These are phyloP conservation scores for Pseudococcus viburni DNA, from an alignment of 2,888 invertebrate genomes.

Conservation along the genomic window DNA sequence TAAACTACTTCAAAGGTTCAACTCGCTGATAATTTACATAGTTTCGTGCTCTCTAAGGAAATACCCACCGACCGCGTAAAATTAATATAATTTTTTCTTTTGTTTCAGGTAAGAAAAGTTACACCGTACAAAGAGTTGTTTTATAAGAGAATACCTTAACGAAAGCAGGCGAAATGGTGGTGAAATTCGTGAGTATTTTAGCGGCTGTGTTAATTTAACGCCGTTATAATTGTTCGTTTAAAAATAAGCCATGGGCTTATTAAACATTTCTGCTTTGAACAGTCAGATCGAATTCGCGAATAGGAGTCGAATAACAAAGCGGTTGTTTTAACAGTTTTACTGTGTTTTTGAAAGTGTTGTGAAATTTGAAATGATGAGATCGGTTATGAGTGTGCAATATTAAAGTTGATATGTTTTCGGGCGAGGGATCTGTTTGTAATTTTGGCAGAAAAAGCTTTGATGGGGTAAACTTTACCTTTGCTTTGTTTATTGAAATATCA, in stretches of 20 bases:
- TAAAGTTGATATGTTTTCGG: too few relatives aligned
- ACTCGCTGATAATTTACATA: conserved; percentile 33
- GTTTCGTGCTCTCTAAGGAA: conserved; percentile 23
- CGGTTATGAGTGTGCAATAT: too few relatives aligned
- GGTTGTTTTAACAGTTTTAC: background rate
- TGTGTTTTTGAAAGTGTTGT: background rate
- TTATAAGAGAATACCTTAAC: background rate
- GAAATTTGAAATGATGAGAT: too few relatives aligned
- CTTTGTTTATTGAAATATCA: too few relatives aligned
- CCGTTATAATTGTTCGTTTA: background rate
- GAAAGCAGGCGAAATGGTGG: background rate
- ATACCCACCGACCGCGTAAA: background rate
- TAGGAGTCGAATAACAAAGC: background rate
- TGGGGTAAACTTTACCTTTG: too few relatives aligned
- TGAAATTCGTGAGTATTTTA: conserved; percentile 23
- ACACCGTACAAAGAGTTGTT: background rate
- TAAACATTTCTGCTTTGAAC: background rate
- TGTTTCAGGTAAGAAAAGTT: conserved; percentile 40
- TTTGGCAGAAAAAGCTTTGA: too few relatives aligned
- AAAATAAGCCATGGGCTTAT: conserved; percentile 17
- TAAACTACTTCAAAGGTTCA: conserved; percentile 32
- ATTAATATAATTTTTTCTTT: conserved; percentile 47
- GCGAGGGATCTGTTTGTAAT: too few relatives aligned
- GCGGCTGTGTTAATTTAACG: conserved; percentile 11
- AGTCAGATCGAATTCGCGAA: background rate